Base-by-base conservation (phyloP, 92 coral and sea anemone genomes). In the Blastomussa wellsi region DNA sequence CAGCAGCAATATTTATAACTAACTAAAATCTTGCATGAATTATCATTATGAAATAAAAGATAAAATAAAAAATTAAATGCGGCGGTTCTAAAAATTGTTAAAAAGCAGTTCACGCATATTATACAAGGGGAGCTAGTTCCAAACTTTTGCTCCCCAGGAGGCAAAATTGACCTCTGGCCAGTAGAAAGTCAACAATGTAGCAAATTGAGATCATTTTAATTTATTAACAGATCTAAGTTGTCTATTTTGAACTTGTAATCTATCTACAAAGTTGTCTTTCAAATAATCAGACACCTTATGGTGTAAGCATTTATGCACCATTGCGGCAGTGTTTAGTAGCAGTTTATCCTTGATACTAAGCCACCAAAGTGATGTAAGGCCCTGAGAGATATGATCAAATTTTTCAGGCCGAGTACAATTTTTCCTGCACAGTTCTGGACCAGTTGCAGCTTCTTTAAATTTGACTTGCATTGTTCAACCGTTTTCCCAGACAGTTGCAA, bases 231-330 rank as follows among this genome's bases (percentile, higher is more conserved):
- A n/a, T n/a, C n/a, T n/a, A n/a, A n/a, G n/a, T n/a, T n/a, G n/a
- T n/a, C n/a, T n/a, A n/a, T n/a, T n/a, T n/a, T n/a, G n/a, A n/a
- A n/a, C n/a, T n/a, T n/a, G n/a, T 41, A 44, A 60, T 29, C 88
- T 59, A 71, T 53, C 55, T 47, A 59, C 55, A 86, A 86, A 79
- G 12, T 78, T 70, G 77, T 79, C 71, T 5, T 73, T 57, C 41
- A 52, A 36, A 49, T 71, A 79, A 39, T 8, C 32, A 41, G 85
- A 74, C 36, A 71, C 83, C 14, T n/a, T 17, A 74, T 49, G 31
- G 49, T 79, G 37, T 47, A 86, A 36, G 68, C 79, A 78, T 76
- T 87, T 81, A 44, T 81, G 72, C 66, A 87, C 75, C 86, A 80
- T 87, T 39, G 52, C 60, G 47, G 84, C 70, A 26, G 57, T 73